Percentiles rank a stretch among this genome's conserved stretches.
phyloP scores from a whole-genome alignment of 2,888 invertebrate species.

The Gortyna flavago region DNA sequence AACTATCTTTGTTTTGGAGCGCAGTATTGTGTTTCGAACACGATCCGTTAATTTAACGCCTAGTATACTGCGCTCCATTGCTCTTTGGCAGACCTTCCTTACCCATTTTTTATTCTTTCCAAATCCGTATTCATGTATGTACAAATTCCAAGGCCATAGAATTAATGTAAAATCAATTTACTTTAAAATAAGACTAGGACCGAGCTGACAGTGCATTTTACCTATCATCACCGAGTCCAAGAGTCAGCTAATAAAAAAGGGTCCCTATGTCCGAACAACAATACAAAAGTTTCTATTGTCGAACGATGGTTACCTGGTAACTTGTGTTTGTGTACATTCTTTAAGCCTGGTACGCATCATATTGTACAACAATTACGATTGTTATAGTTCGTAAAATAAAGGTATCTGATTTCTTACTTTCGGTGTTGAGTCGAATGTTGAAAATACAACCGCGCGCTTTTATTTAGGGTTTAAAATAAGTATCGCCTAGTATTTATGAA shows the following conservation, averaged over 20 bases:
- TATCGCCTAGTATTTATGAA: neutral
- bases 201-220: neutral
- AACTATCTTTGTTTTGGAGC: no score
- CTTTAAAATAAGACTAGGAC: neutral
- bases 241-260: constrained; percentile 15
- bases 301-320: constrained; percentile 37
- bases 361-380: neutral
- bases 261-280: constrained; percentile 10
- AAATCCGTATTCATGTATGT: neutral
- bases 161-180: neutral
- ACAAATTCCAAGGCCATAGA: no score
- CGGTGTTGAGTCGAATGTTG: neutral
- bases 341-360: constrained; percentile 2
- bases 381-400: neutral
- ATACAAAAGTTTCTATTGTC: constrained; percentile 38
- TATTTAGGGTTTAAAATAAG: neutral
- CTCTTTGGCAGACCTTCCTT: neutral
- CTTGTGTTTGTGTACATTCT: constrained; percentile 15
- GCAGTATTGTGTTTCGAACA: no score
- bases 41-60: no score
- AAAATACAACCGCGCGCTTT: neutral
- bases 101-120: neutral
- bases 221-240: neutral
- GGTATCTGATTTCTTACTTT: neutral
- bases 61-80: no score